A percentile compares a stretch with the other conserved stretches of the same genome.
Evolutionary conservation across 2,888 invertebrate species (phyloP).

Genomic region (Gymnocheta viridis): DNA sequence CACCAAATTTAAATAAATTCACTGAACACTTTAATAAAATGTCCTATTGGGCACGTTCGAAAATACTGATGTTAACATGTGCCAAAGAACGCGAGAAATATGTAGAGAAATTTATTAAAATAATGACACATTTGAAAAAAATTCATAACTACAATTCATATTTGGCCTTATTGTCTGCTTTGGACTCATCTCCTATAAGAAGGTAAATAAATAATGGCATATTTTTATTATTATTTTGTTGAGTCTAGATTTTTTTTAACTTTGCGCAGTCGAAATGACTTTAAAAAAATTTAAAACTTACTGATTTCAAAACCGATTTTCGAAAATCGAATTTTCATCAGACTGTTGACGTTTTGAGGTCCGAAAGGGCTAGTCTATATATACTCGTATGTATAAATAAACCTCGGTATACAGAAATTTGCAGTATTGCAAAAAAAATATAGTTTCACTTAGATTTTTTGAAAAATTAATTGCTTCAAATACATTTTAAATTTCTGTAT

Average conservation of each 20-base stretch:
- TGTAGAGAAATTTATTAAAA: constrained; percentile 97
- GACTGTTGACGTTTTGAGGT: too few relatives aligned
- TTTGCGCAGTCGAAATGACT: too few relatives aligned
- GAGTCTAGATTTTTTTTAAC: not conserved
- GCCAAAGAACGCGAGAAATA: constrained; percentile 97
- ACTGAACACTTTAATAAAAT: constrained; percentile 99
- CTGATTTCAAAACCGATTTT: too few relatives aligned
- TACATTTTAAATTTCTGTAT: too few relatives aligned
- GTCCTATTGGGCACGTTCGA: constrained; percentile 98
- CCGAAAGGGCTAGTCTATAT: too few relatives aligned
- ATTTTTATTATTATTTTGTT: not conserved
- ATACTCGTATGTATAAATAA: too few relatives aligned
- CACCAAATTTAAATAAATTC: constrained; percentile 97
- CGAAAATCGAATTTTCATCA: too few relatives aligned
- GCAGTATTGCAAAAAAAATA: too few relatives aligned
- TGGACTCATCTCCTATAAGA: constrained; percentile 96
- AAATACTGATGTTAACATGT: constrained; percentile 94
- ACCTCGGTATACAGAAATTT: too few relatives aligned
- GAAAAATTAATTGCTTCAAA: too few relatives aligned
- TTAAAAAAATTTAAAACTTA: too few relatives aligned
- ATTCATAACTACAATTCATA: constrained; percentile 99
- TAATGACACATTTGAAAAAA: constrained; percentile 98
- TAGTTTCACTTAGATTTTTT: too few relatives aligned
- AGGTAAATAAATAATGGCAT: constrained; percentile 73
- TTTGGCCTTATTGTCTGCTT: constrained; percentile 96